phyloP scores from a whole-genome alignment of 2,797 vertebrate species.

The Ataeniobius toweri region DNA sequence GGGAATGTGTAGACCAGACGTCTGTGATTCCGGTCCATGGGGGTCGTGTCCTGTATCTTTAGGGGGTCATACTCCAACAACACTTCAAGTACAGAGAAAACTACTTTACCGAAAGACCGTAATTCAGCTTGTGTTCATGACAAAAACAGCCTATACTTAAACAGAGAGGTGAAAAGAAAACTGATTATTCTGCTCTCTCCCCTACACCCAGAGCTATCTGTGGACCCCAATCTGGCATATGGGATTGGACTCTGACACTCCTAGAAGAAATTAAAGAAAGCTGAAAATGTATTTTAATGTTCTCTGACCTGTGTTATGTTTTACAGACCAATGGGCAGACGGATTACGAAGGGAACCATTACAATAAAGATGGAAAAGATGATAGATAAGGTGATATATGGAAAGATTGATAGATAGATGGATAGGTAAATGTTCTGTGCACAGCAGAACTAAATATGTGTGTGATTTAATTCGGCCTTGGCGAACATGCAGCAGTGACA shows the following conservation, averaged over 20 bases:
- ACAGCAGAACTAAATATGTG: conserved; percentile 81
- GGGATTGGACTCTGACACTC: not conserved
- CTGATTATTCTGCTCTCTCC: not conserved
- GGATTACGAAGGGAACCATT: not conserved
- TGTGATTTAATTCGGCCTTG: conserved; percentile 89
- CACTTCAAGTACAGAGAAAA: too few relatives aligned
- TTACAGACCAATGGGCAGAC: not conserved
- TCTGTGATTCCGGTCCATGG: too few relatives aligned
- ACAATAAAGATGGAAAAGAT: conserved; percentile 11
- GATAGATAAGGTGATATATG: not conserved
- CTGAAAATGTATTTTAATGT: not conserved
- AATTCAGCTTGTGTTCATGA: too few relatives aligned
- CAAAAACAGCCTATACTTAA: too few relatives aligned
- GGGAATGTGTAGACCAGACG: too few relatives aligned
- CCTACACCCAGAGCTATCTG: not conserved
- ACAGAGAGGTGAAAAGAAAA: too few relatives aligned
- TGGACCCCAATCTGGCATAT: not conserved
- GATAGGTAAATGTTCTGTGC: conserved; percentile 51
- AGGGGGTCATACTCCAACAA: too few relatives aligned
- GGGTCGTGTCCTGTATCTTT: too few relatives aligned
- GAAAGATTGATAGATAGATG: conserved; percentile 34
- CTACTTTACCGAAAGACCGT: too few relatives aligned
- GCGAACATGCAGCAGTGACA: conserved; percentile 86
- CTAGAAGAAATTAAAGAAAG: not conserved
- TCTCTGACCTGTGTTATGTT: not conserved